phyloP scores from a whole-genome alignment of 2,113 vertebrate genomes.

The Trachemys scripta region DNA sequence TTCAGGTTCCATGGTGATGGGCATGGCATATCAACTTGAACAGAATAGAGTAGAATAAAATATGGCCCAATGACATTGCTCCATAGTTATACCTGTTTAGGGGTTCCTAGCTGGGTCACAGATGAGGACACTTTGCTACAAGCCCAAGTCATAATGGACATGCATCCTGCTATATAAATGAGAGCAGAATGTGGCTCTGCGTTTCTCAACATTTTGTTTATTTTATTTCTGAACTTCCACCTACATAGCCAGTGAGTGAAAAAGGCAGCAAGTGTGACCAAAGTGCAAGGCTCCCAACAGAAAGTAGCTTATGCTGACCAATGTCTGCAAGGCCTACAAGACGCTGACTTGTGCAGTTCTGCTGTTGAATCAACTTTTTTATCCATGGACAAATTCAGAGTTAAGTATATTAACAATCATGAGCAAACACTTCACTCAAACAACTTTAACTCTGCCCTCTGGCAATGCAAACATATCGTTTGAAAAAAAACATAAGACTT shows the following conservation, averaged over 20 bases:
- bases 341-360: neutral
- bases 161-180: neutral
- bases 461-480: fast-evolving
- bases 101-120: conserved; percentile 44
- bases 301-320: fast-evolving
- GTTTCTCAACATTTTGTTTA: neutral
- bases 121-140: conserved; percentile 17
- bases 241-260: neutral
- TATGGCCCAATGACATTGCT: conserved; percentile 13
- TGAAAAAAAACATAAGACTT: conserved; percentile 29
- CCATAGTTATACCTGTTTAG: conserved; percentile 19
- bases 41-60: neutral
- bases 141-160: neutral
- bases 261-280: neutral
- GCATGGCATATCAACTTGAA: conserved; percentile 15
- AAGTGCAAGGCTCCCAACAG: neutral
- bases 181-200: neutral
- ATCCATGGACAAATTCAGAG: neutral
- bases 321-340: fast-evolving
- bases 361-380: neutral
- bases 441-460: neutral
- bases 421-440: neutral
- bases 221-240: neutral
- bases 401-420: neutral
- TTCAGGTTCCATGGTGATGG: neutral